A percentile compares a stretch with the other conserved stretches of the same genome.
phyloP scores from a whole-genome alignment of 2,797 vertebrate species.

The Sphaeramia orbicularis region DNA sequence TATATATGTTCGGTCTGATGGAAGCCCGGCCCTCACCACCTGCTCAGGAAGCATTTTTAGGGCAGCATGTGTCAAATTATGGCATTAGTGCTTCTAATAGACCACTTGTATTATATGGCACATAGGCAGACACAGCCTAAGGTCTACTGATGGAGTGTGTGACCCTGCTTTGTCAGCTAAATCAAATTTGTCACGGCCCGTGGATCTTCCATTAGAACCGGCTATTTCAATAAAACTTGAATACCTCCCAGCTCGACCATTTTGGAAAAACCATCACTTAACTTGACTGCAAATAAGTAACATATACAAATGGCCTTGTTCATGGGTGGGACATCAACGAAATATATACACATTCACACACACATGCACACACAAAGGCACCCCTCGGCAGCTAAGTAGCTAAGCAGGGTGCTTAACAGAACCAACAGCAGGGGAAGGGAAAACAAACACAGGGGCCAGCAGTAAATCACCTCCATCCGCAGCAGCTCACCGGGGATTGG shows the following conservation, averaged over 20 bases:
- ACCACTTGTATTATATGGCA: conserved; percentile 34
- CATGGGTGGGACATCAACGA: conserved; percentile 31
- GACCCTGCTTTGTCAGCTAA: conserved; percentile 64
- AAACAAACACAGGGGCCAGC: conserved; percentile 79
- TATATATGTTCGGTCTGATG: conserved; percentile 17
- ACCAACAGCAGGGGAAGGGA: conserved; percentile 72
- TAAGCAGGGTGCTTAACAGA: conserved; percentile 79
- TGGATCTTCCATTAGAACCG: conserved; percentile 50
- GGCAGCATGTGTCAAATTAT: conserved; percentile 57
- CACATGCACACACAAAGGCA: conserved; percentile 49
- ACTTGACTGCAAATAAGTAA: conserved; percentile 43
- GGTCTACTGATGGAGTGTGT: conserved; percentile 32
- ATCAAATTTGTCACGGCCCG: conserved; percentile 62
- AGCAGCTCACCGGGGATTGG: conserved; percentile 66
- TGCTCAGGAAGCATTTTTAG: conserved; percentile 54
- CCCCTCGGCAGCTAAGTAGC: conserved; percentile 67
- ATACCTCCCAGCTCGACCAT: conserved; percentile 45
- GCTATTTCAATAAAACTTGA: conserved; percentile 52
- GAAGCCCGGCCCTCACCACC: conserved; percentile 52
- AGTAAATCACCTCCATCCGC: conserved; percentile 79
- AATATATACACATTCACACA: conserved; percentile 34
- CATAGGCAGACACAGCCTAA: conserved; percentile 23
- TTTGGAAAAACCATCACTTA: conserved; percentile 19
- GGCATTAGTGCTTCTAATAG: conserved; percentile 56
- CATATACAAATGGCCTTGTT: conserved; percentile 17